These are phyloP conservation scores for Albula glossodonta DNA, from an alignment of 2,113 vertebrate genomes.

Conservation along the genomic window DNA sequence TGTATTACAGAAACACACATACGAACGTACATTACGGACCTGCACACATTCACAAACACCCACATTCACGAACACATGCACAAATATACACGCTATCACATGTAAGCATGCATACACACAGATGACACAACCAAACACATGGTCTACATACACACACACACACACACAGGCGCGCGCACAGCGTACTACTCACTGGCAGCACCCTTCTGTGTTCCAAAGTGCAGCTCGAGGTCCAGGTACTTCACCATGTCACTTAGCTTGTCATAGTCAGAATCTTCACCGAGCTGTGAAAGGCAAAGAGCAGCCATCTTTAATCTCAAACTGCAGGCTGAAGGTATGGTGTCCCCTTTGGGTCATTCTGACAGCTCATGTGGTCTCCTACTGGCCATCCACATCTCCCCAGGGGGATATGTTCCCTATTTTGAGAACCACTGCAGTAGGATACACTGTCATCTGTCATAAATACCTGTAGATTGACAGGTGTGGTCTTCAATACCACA, in stretches of 20 bases:
- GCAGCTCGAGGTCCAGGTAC: conserved; percentile 95
- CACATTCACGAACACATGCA: neutral
- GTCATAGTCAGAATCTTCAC: conserved; percentile 92
- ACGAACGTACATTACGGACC: neutral
- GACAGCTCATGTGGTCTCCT: too few species aligned
- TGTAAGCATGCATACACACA: neutral
- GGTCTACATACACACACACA: neutral
- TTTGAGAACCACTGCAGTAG: too few species aligned
- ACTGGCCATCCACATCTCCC: too few species aligned
- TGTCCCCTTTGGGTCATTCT: neutral
- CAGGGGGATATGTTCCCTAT: too few species aligned
- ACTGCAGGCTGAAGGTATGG: neutral
- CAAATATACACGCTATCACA: neutral
- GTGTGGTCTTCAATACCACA: neutral
- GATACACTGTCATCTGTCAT: too few species aligned
- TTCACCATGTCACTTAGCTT: conserved; percentile 99
- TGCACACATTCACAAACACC: neutral
- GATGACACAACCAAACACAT: conserved; percentile 10
- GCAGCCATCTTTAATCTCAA: conserved; percentile 13
- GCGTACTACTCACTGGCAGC: conserved; percentile 76
- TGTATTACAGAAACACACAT: neutral
- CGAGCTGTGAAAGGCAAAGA: conserved; percentile 68
- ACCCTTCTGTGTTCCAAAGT: conserved; percentile 93
- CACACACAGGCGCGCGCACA: neutral
- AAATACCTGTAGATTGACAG: neutral